Conservation (phyloP, 2,888 invertebrate species). For the Lycia hirtaria region DNA sequence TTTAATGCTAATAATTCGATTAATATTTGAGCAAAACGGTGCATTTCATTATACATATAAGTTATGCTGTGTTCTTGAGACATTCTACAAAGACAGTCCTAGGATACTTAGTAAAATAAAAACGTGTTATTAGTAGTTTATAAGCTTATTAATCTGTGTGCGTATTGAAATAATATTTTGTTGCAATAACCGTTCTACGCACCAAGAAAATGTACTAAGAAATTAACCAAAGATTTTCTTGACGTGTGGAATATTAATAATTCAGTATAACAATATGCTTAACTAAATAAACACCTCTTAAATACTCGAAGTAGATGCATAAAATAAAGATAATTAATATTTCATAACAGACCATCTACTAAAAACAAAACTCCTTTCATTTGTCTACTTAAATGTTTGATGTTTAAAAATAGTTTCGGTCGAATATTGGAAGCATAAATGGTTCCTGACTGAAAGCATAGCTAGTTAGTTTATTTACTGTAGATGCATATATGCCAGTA, state of each 20-base stretch:
- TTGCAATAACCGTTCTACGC: slow-evolving; percentile 25
- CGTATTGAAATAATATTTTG: slow-evolving; percentile 26
- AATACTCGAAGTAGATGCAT: slow-evolving; percentile 23
- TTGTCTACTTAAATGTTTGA: slow-evolving; percentile 3
- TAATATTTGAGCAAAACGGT: background rate
- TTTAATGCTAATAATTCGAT: too few species aligned
- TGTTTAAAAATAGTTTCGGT: slow-evolving; percentile 13
- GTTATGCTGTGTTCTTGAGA: slow-evolving; percentile 32
- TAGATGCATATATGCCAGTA: too few species aligned
- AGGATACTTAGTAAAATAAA: slow-evolving; percentile 28
- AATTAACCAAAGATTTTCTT: slow-evolving; percentile 22
- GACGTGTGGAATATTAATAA: slow-evolving; percentile 23
- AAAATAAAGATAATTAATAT: slow-evolving; percentile 1
- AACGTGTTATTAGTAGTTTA: slow-evolving; percentile 20
- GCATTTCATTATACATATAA: background rate
- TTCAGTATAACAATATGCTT: slow-evolving; percentile 18
- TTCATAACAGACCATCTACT: slow-evolving; percentile 15
- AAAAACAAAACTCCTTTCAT: slow-evolving; percentile 8
- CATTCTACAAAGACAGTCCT: slow-evolving; percentile 30
- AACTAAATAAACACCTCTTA: slow-evolving; percentile 29
- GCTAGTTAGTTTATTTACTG: too few species aligned
- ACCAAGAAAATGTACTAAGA: slow-evolving; percentile 16
- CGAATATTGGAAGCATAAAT: slow-evolving; percentile 12
- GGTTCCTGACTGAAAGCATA: too few species aligned
- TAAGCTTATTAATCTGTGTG: slow-evolving; percentile 38